Evolutionary conservation across 2,797 vertebrate species (phyloP).

Genomic region (Rachycentron canadum): DNA sequence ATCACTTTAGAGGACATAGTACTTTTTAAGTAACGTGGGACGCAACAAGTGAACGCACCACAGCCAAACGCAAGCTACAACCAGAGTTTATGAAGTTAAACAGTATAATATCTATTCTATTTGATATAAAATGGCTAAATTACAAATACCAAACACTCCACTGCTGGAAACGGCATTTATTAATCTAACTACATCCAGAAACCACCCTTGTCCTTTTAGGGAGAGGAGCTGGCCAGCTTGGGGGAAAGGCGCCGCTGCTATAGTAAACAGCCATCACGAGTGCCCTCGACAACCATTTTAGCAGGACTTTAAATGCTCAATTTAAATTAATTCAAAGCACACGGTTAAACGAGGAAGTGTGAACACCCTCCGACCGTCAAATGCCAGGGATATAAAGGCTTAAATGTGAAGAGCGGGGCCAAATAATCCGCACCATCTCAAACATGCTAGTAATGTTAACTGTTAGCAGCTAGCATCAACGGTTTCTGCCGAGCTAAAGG

Average conservation of each 20-base stretch:
- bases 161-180: neutral
- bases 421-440: conserved; percentile 40
- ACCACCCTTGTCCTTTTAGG: conserved; percentile 62
- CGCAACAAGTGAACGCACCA: conserved; percentile 80
- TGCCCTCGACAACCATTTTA: conserved; percentile 73
- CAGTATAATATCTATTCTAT: rapidly evolving
- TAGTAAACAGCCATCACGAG: conserved; percentile 82
- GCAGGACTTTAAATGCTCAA: conserved; percentile 51
- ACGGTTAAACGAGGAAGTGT: neutral
- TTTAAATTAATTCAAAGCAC: conserved; percentile 32
- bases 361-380: rapidly evolving
- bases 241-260: conserved; percentile 53
- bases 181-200: conserved; percentile 43
- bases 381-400: neutral
- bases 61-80: conserved; percentile 32
- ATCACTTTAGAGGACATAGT: conserved; percentile 27
- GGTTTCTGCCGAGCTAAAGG: conserved; percentile 68
- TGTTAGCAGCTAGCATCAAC: conserved; percentile 79
- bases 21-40: conserved; percentile 15
- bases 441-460: conserved; percentile 74
- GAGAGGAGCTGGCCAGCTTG: conserved; percentile 55
- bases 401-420: conserved; percentile 3
- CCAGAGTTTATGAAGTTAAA: neutral
- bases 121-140: rapidly evolving
- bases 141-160: neutral